Conservation (phyloP, 2,797 vertebrate genomes). For the Paguma larvata region DNA sequence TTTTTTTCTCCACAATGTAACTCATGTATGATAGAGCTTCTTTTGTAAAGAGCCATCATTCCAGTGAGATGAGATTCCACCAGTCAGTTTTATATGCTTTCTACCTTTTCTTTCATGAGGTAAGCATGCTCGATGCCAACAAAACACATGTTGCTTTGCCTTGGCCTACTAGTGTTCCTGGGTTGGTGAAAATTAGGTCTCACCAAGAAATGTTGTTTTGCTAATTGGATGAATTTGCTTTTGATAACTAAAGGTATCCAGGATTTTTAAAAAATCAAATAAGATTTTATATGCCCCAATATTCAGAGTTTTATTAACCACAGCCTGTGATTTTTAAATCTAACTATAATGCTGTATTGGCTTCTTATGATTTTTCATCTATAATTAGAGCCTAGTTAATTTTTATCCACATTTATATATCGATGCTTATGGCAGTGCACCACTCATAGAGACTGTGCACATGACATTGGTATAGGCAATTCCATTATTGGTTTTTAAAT, state of each 20-base stretch:
- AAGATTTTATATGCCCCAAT: neutral
- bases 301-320: neutral
- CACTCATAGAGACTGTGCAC: neutral
- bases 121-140: neutral
- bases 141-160: neutral
- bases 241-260: neutral
- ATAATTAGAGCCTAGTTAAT: neutral
- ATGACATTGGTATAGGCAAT: neutral
- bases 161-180: neutral
- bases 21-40: neutral
- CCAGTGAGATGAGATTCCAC: neutral
- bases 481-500: conserved; percentile 65
- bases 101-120: neutral
- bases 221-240: neutral
- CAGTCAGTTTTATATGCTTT: neutral
- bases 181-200: conserved; percentile 28
- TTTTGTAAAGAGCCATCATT: neutral
- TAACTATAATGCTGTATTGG: neutral
- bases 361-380: neutral
- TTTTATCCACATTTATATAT: conserved; percentile 27
- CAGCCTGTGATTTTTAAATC: neutral
- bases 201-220: neutral
- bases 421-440: neutral
- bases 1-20: neutral
- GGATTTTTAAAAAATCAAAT: neutral